Evolutionary conservation across 1,140 invertebrate species (phyloP).

Genomic region (Potamilus streckersoni): DNA sequence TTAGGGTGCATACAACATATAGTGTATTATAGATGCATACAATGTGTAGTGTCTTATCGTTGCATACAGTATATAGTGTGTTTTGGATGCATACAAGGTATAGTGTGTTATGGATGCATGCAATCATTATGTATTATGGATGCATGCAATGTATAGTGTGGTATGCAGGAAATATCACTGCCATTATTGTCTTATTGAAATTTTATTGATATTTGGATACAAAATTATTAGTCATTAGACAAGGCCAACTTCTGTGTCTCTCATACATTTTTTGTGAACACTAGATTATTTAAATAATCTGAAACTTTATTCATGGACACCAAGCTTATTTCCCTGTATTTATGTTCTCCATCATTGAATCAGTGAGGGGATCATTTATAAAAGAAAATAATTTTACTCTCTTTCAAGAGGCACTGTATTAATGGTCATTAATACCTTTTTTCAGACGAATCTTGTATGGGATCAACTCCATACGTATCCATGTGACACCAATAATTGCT

Average conservation of each 20-base stretch:
- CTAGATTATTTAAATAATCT: too few relatives aligned
- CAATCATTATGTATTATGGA: not conserved
- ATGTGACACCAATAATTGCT: constrained; percentile 70
- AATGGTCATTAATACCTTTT: constrained; percentile 21
- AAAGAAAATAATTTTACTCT: not conserved
- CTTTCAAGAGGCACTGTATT: constrained; percentile 1
- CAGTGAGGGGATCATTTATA: not conserved
- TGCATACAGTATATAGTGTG: too few relatives aligned
- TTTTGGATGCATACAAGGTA: too few relatives aligned
- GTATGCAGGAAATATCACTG: not conserved
- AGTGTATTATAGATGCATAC: too few relatives aligned
- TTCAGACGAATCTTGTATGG: constrained; percentile 70
- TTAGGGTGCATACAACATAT: too few relatives aligned
- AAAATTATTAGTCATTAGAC: too few relatives aligned
- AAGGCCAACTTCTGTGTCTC: not conserved
- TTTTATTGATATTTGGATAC: not conserved
- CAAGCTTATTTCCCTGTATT: not conserved
- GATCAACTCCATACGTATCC: constrained; percentile 71
- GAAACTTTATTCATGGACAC: too few relatives aligned
- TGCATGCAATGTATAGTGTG: not conserved
- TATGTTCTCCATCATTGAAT: not conserved
- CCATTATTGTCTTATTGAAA: not conserved
- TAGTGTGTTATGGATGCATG: too few relatives aligned
- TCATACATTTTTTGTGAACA: not conserved
- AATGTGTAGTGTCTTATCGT: too few relatives aligned